Percentiles rank a stretch among this genome's conserved stretches.
Conservation (phyloP, 2,888 invertebrate species). For the Timema cristinae region DNA sequence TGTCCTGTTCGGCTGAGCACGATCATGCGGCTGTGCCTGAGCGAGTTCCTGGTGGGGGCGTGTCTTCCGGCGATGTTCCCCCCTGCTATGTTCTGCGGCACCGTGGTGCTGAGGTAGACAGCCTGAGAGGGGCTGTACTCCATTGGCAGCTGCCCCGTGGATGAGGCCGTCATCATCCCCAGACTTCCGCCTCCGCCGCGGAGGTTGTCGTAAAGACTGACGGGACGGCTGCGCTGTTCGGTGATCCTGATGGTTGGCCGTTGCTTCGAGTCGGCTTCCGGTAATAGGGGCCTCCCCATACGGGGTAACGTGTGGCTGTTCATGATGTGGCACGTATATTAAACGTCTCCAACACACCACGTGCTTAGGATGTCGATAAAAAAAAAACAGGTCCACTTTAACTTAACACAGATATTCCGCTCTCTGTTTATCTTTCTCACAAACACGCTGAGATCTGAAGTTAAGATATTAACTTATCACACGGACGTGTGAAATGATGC, state of each 20-base stretch:
- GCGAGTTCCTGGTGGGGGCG: constrained; percentile 63
- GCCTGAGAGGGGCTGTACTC: constrained; percentile 46
- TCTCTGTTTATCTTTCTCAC: too few species aligned
- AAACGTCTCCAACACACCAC: too few species aligned
- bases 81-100: constrained; percentile 63
- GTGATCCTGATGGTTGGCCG: constrained; percentile 24
- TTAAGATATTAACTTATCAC: too few species aligned
- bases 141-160: constrained; percentile 35
- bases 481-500: too few species aligned
- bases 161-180: constrained; percentile 15
- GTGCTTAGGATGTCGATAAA: too few species aligned
- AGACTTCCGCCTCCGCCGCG: constrained; percentile 25
- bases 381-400: too few species aligned
- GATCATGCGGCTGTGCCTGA: constrained; percentile 66
- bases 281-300: constrained; percentile 12
- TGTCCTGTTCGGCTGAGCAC: constrained; percentile 57
- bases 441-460: too few species aligned
- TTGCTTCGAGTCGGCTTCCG: background rate
- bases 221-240: constrained; percentile 29
- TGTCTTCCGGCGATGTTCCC: constrained; percentile 61
- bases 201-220: constrained; percentile 37
- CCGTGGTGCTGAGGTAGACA: constrained; percentile 57
- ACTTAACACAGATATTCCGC: too few species aligned
- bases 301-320: constrained; percentile 24
- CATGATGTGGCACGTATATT: background rate